These are phyloP conservation scores for Narcine bancroftii DNA, from an alignment of 2,113 vertebrate genomes.

Conservation along the genomic window DNA sequence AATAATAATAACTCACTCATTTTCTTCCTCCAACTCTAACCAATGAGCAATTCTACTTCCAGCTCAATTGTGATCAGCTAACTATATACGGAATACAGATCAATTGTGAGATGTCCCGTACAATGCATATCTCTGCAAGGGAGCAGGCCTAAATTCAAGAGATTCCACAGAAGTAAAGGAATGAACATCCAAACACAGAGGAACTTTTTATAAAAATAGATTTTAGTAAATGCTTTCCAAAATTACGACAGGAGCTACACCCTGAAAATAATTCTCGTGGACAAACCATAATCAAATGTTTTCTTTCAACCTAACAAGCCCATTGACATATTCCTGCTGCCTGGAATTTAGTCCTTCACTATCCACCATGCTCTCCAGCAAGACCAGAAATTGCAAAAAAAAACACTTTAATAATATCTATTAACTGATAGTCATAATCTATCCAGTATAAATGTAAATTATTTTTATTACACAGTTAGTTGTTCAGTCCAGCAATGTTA, in stretches of 20 bases:
- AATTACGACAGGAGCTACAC: not conserved
- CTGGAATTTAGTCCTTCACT: no score
- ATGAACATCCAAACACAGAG: not conserved
- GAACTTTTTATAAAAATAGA: not conserved
- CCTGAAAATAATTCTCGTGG: not conserved
- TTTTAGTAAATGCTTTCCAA: not conserved
- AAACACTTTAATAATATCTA: not conserved
- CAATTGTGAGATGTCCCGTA: not conserved
- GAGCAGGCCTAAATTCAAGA: not conserved
- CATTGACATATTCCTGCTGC: no score
- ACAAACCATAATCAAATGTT: not conserved
- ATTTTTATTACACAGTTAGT: not conserved
- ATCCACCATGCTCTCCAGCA: no score
- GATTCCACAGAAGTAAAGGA: not conserved
- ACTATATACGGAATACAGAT: not conserved
- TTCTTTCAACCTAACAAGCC: no score
- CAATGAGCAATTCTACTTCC: not conserved
- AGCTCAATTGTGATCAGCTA: not conserved
- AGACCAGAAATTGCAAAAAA: not conserved
- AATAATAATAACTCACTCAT: no score
- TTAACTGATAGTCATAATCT: not conserved
- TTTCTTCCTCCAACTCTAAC: not conserved
- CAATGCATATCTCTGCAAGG: not conserved
- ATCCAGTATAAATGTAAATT: not conserved
- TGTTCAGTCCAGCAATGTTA: not conserved